Percentiles rank a stretch among this genome's conserved stretches.
phyloP scores from a whole-genome alignment of 2,888 invertebrate genomes.

The Drosophila emarginata region DNA sequence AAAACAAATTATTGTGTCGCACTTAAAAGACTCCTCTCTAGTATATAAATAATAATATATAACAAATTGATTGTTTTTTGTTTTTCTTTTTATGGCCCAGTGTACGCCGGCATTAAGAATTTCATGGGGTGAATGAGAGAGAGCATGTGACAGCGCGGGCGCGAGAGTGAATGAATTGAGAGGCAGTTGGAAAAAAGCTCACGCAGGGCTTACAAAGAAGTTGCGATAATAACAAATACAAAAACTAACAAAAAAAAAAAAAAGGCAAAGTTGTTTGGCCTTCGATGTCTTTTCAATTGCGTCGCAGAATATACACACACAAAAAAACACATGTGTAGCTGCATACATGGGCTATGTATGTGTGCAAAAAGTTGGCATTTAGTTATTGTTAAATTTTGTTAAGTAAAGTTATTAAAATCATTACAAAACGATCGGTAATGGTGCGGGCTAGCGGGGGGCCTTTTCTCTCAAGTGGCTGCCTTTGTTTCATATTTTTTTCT shows the following conservation, averaged over 20 bases:
- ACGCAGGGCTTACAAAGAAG: slow-evolving; percentile 41
- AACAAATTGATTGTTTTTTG: background rate
- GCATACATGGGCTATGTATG: slow-evolving; percentile 20
- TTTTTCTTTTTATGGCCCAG: background rate
- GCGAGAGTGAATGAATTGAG: slow-evolving; percentile 13
- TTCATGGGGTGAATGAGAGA: background rate
- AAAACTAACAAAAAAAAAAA: slow-evolving; percentile 56
- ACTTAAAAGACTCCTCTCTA: background rate
- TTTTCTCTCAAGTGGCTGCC: background rate
- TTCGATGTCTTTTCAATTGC: slow-evolving; percentile 77
- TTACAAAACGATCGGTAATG: background rate
- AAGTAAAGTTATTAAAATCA: slow-evolving; percentile 25
- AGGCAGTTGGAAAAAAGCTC: slow-evolving; percentile 17
- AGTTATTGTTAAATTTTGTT: slow-evolving; percentile 33
- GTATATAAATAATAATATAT: background rate
- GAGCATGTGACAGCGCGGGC: slow-evolving; percentile 33
- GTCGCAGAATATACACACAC: slow-evolving; percentile 68
- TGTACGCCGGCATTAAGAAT: slow-evolving; percentile 2
- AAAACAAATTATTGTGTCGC: background rate
- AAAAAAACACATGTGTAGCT: slow-evolving; percentile 17
- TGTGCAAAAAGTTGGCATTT: slow-evolving; percentile 46
- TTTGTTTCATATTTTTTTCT: background rate
- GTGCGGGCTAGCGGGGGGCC: background rate
- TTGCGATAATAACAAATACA: slow-evolving; percentile 70
- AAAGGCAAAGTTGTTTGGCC: slow-evolving; percentile 75